Conservation (phyloP, 2,113 vertebrate genomes). For the Antigone vipio region DNA sequence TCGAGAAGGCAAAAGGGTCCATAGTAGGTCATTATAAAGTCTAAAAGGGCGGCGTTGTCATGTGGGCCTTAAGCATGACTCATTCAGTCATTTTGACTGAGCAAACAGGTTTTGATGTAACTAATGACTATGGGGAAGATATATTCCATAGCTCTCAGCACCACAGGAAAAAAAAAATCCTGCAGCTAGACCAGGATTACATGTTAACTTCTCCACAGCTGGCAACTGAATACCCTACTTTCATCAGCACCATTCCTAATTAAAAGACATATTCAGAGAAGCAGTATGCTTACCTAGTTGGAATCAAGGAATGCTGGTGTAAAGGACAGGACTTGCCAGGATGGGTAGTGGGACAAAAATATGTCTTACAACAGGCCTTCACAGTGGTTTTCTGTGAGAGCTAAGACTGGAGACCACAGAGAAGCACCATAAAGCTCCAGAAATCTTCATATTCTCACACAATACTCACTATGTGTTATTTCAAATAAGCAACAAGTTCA, state of each 20-base stretch:
- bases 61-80: neutral
- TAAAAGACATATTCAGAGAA: neutral
- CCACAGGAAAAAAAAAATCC: neutral
- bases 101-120: neutral
- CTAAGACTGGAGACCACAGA: neutral
- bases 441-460: neutral
- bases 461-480: neutral
- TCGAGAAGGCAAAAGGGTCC: neutral
- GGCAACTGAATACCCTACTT: neutral
- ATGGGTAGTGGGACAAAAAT: neutral
- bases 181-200: neutral
- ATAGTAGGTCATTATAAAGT: neutral
- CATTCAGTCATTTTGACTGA: neutral
- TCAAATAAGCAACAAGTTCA: neutral
- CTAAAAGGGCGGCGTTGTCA: neutral
- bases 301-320: neutral
- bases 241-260: neutral
- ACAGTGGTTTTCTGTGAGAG: neutral
- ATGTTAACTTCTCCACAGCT: neutral
- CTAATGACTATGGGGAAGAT: neutral
- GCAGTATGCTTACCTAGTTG: neutral
- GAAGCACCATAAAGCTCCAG: neutral
- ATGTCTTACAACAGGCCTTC: neutral
- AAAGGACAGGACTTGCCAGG: neutral
- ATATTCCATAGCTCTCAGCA: neutral